A percentile compares a stretch with the other conserved stretches of the same genome.
These are phyloP conservation scores for Pseudopipra pipra DNA, from an alignment of 2,113 vertebrate genomes.

Conservation along the genomic window DNA sequence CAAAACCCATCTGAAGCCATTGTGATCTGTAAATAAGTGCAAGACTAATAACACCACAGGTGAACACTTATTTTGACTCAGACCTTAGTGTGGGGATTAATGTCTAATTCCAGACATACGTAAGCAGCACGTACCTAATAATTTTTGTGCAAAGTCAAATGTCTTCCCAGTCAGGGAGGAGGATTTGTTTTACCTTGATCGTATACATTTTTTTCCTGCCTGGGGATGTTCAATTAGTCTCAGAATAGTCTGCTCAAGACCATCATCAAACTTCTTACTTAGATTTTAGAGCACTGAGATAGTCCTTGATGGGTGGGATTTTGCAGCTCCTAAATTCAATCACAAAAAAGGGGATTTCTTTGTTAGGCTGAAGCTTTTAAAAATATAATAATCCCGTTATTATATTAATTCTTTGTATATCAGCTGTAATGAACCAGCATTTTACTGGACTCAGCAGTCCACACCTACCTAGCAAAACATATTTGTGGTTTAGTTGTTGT, in stretches of 20 bases:
- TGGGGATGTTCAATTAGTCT: neutral
- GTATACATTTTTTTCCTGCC: accelerated
- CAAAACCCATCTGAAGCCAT: neutral
- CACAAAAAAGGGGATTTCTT: neutral
- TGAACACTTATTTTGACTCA: neutral
- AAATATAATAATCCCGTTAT: neutral
- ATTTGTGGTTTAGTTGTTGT: neutral
- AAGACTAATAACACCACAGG: neutral
- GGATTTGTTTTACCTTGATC: neutral
- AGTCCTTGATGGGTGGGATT: neutral
- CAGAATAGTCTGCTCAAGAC: neutral
- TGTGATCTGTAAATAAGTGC: neutral
- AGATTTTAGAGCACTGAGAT: neutral
- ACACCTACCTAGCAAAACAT: neutral
- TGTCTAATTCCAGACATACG: neutral
- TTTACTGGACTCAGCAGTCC: neutral
- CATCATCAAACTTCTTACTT: neutral
- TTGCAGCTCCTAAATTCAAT: neutral
- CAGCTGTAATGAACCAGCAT: neutral
- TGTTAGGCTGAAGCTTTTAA: neutral
- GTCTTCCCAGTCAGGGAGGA: neutral
- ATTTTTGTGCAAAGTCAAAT: neutral
- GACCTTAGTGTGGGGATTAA: neutral
- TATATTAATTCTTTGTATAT: neutral
- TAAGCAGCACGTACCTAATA: neutral